Evolutionary conservation across 2,888 invertebrate species (phyloP).

Genomic region (Phortica okadai): DNA sequence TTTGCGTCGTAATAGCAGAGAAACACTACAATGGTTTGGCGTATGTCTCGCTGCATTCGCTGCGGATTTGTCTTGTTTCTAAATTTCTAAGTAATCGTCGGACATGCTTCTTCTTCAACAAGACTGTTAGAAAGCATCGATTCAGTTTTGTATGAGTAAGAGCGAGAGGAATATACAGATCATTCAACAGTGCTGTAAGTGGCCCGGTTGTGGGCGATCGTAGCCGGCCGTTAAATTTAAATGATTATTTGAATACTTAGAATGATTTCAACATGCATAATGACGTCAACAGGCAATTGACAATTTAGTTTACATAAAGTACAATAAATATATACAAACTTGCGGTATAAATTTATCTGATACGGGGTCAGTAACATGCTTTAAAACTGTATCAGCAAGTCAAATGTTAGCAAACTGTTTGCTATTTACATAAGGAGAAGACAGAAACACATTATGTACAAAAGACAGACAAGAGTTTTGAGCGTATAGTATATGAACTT

Average conservation of each 20-base stretch:
- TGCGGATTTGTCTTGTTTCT: too few species aligned
- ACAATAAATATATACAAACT: neutral
- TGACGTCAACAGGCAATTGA: constrained; percentile 10
- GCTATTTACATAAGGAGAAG: neutral
- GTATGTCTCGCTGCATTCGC: too few species aligned
- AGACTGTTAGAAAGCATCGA: neutral
- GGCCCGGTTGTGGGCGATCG: neutral
- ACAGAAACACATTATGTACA: constrained; percentile 22
- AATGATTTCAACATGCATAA: constrained; percentile 2
- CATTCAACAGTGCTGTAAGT: neutral
- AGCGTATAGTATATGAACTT: neutral
- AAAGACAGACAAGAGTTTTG: constrained; percentile 19
- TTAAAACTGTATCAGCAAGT: neutral
- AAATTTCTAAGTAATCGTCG: too few species aligned
- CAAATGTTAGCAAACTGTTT: neutral
- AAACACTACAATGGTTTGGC: too few species aligned
- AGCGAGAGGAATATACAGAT: neutral
- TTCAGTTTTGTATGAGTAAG: neutral
- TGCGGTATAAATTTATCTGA: neutral
- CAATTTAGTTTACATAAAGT: constrained; percentile 11
- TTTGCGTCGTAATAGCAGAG: too few species aligned
- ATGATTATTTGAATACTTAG: neutral
- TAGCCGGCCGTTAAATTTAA: constrained; percentile 2
- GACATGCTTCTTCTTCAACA: too few species aligned
- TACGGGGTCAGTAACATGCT: constrained; percentile 1